Evolutionary conservation across 2,797 vertebrate genomes (phyloP), one percentile per base, ranked within the genome.

Genomic region (Emydoidea blandingii): DNA sequence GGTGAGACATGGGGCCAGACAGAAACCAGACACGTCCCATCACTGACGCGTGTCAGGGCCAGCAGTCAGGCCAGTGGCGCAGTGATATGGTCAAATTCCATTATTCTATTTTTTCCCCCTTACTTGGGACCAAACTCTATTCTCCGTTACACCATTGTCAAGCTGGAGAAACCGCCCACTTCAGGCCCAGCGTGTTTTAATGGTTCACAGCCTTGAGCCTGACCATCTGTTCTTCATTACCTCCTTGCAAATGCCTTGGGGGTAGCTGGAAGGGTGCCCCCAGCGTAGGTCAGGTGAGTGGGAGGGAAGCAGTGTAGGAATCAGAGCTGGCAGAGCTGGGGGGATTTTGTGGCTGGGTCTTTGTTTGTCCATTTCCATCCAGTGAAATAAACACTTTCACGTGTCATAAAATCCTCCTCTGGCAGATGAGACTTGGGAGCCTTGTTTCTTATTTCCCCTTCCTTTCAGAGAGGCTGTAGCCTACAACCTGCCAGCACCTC

Each of bases 311-410:
- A 0, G 78, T 52, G n/a, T 50, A 86, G 91, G 65, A 94, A 94
- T 95, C 89, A 81, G 92, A 96, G 94, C 90, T 96, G 95, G 84
- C 92, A 91, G 89, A 10, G 21, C 23, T 74, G 0, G 0, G 86
- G 41, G 74, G 84, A 12, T 86, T 97, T 96, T 94, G 41, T 95
- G 88, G 50, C 86, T 56, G 91, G 57, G 87, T 44, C 80, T 96
- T 94, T 92, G 85, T 92, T 97, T 96, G 95, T 84, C 87, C 92
- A 79, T 90, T 79, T 83, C 93, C 68, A 50, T 89, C 92, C 95
- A 91, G 79, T 62, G 92, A 90, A 97, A 95, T 87, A 90, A 97
- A 96, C 86, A 86, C 84, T 96, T 94, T 84, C 93, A 81, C 81
- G 11, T 89, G 92, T 74, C 0, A 0, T 0, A 0, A 12, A 94